A percentile compares a stretch with the other conserved stretches of the same genome.
phyloP scores from a whole-genome alignment of 2,797 vertebrate species.

The Eulemur rubriventer region DNA sequence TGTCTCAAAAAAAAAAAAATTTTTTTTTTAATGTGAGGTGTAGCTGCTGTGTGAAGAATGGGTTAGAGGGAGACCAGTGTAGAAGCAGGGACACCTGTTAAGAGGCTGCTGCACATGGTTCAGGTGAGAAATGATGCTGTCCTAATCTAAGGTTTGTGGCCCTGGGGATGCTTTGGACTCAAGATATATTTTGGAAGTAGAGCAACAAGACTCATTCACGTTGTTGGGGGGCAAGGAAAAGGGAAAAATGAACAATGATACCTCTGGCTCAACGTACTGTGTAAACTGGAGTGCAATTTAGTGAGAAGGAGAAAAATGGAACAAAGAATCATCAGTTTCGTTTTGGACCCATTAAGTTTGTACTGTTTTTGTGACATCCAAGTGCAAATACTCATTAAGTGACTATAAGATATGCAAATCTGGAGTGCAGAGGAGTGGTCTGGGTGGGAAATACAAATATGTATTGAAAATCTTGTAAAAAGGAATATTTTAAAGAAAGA shows the following conservation, averaged over 20 bases:
- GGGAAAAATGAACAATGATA: not conserved
- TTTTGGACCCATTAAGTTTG: not conserved
- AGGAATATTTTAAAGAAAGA: not conserved
- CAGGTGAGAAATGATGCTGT: not conserved
- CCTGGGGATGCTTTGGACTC: not conserved
- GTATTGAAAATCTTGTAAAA: constrained; percentile 19
- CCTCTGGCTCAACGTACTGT: not conserved
- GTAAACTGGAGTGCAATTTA: not conserved
- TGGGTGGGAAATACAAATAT: not conserved
- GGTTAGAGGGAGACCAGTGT: not conserved
- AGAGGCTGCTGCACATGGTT: not conserved
- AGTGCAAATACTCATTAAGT: constrained; percentile 1
- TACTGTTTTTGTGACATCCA: not conserved
- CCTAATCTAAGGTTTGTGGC: not conserved
- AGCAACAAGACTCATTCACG: not conserved
- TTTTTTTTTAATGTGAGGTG: not conserved
- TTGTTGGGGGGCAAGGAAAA: not conserved
- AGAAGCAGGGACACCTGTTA: not conserved
- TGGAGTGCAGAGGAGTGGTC: not conserved
- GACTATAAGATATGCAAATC: not conserved
- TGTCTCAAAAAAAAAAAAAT: too few relatives aligned
- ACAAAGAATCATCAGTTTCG: not conserved
- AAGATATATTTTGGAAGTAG: not conserved
- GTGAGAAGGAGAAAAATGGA: not conserved
- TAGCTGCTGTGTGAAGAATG: not conserved